Conservation (phyloP, 2,797 vertebrate species). For the Epinephelus coioides region DNA sequence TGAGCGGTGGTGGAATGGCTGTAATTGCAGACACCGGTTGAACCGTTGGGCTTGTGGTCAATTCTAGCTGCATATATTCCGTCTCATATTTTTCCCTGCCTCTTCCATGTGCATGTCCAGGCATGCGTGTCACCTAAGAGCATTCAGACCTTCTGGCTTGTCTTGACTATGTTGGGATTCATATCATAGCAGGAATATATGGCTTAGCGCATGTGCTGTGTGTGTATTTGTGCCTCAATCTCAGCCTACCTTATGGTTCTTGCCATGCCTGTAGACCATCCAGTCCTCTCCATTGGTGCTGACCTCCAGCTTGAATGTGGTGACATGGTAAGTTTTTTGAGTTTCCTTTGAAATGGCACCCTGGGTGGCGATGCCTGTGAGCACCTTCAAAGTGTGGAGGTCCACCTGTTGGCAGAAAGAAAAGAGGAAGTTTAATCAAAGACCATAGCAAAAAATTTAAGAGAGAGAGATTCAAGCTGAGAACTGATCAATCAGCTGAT, state of each 20-base stretch:
- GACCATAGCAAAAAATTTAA: neutral
- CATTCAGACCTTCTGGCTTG: constrained; percentile 27
- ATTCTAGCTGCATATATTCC: constrained; percentile 62
- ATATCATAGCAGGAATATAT: neutral
- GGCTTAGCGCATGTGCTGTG: constrained; percentile 1
- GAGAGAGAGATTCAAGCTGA: neutral
- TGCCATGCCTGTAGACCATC: constrained; percentile 98
- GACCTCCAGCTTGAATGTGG: constrained; percentile 96
- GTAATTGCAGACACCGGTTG: constrained; percentile 68
- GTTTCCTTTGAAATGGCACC: constrained; percentile 97
- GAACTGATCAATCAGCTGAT: neutral
- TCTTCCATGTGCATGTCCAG: constrained; percentile 32
- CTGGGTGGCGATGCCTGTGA: constrained; percentile 96
- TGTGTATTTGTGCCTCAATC: constrained; percentile 16
- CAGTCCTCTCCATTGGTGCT: constrained; percentile 99
- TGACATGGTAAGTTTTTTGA: constrained; percentile 93
- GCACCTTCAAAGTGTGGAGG: constrained; percentile 90
- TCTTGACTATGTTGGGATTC: constrained; percentile 3
- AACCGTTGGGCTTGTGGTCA: constrained; percentile 67
- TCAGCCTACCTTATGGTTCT: constrained; percentile 95
- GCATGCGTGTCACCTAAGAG: constrained; percentile 47
- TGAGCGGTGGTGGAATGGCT: constrained; percentile 53
- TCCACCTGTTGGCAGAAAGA: constrained; percentile 70
- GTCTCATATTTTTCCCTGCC: constrained; percentile 52
- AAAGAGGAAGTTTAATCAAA: neutral